Conservation (phyloP, 2,888 invertebrate species). For the Chouioia cunea region DNA sequence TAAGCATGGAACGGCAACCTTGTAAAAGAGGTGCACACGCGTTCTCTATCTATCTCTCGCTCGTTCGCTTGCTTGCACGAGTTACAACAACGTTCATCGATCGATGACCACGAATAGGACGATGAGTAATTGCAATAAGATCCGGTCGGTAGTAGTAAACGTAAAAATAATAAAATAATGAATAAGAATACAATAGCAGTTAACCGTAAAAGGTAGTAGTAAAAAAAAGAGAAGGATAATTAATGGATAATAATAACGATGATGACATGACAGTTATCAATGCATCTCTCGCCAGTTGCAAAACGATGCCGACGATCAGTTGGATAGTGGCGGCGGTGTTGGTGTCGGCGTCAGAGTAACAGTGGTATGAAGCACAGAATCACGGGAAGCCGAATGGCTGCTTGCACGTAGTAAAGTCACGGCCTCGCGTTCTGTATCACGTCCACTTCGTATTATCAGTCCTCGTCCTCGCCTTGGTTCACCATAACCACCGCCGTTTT, state of each 20-base stretch:
- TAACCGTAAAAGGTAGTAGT: conserved; percentile 53
- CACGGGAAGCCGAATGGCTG: conserved; percentile 75
- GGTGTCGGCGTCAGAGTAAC: conserved; percentile 61
- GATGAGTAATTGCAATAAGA: conserved; percentile 53
- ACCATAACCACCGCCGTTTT: conserved; percentile 30
- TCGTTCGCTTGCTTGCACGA: conserved; percentile 2
- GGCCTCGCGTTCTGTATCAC: conserved; percentile 70
- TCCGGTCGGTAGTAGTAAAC: conserved; percentile 48
- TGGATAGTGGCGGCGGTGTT: conserved; percentile 62
- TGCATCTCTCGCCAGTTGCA: too few relatives aligned
- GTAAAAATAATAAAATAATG: conserved; percentile 21
- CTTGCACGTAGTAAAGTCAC: conserved; percentile 75
- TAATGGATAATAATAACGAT: conserved; percentile 27
- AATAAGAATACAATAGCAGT: conserved; percentile 53
- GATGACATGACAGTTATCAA: conserved; percentile 15
- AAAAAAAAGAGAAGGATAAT: conserved; percentile 18
- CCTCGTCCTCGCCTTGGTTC: conserved; percentile 1
- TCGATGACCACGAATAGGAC: conserved; percentile 39
- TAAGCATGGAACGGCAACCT: conserved; percentile 43
- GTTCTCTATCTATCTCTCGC: too few relatives aligned
- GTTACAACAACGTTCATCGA: conserved; percentile 39
- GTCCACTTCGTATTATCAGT: conserved; percentile 22
- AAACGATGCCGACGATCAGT: conserved; percentile 50
- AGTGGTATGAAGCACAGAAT: conserved; percentile 72
- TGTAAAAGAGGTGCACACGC: conserved; percentile 35